A percentile compares a stretch with the other conserved stretches of the same genome.
phyloP scores from a whole-genome alignment of 2,113 vertebrate genomes.

The Nibea coibor region DNA sequence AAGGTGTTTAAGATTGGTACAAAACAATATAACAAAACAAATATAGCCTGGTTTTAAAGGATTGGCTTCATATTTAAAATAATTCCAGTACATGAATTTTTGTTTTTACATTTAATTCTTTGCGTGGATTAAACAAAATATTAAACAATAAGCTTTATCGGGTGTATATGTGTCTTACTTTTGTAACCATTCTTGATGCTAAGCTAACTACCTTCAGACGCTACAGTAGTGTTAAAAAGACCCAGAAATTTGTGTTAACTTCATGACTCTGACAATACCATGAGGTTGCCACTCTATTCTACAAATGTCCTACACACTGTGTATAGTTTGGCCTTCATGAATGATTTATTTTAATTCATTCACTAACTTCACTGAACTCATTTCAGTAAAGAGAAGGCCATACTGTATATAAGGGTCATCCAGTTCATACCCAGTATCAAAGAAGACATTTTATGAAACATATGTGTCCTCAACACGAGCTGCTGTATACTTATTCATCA shows the following conservation, averaged over 20 bases:
- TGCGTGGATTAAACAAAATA: not conserved
- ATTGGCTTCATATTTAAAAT: not conserved
- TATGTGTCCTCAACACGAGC: not conserved
- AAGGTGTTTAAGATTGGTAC: not conserved
- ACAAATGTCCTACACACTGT: not conserved
- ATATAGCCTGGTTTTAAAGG: not conserved
- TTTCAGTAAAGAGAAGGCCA: not conserved
- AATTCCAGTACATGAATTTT: not conserved
- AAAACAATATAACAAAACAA: not conserved
- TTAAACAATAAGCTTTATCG: not conserved
- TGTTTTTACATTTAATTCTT: not conserved
- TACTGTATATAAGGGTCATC: not conserved
- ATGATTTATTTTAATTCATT: not conserved
- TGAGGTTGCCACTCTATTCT: not conserved
- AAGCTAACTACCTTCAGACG: not conserved
- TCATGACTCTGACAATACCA: not conserved
- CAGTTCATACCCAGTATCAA: not conserved
- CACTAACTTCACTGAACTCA: not conserved
- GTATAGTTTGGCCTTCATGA: not conserved
- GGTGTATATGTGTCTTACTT: not conserved
- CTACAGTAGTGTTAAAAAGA: not conserved
- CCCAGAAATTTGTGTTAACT: too few species aligned
- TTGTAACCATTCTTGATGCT: not conserved
- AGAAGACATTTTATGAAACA: not conserved
- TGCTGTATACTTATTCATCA: not conserved